Percentiles rank a stretch among this genome's conserved stretches.
Conservation (phyloP, 1,140 invertebrate genomes). For the Neoseiulus cucumeris region DNA sequence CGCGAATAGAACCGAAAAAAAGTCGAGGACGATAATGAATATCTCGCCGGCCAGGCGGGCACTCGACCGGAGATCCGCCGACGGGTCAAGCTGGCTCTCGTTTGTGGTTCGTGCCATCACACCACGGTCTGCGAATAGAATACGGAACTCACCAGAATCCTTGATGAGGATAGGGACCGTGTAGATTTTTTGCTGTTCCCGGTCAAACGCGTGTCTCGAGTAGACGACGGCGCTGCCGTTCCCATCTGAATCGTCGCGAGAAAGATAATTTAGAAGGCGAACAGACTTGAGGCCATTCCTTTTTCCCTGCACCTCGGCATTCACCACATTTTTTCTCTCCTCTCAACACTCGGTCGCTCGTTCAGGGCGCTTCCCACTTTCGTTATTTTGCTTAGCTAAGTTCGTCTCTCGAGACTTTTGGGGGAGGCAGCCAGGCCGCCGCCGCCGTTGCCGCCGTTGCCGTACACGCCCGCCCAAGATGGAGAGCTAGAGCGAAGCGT, state of each 20-base stretch:
- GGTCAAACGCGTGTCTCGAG: conserved; percentile 24
- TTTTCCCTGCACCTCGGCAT: neutral
- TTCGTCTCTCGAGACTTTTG: too few species aligned
- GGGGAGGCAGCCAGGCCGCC: too few species aligned
- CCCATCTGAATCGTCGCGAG: neutral
- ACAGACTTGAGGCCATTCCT: neutral
- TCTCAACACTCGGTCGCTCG: neutral
- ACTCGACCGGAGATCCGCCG: too few species aligned
- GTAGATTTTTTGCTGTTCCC: conserved; percentile 26
- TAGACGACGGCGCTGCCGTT: conserved; percentile 16
- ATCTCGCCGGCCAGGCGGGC: neutral
- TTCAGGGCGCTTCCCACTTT: too few species aligned
- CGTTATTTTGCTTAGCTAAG: too few species aligned
- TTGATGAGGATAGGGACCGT: conserved; percentile 20
- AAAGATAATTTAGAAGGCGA: neutral
- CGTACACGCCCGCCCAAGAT: too few species aligned
- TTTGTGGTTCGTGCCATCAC: too few species aligned
- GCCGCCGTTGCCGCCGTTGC: too few species aligned
- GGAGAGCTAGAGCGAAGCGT: too few species aligned
- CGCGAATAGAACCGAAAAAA: neutral
- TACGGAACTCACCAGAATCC: conserved; percentile 12
- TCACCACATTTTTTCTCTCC: conserved; percentile 24
- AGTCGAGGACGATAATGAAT: neutral
- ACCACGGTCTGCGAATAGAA: neutral
- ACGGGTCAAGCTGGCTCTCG: too few species aligned